Percentiles rank a stretch among this genome's conserved stretches.
Evolutionary conservation across 2,888 invertebrate species (phyloP).

Genomic region (Terebella lapidaria): DNA sequence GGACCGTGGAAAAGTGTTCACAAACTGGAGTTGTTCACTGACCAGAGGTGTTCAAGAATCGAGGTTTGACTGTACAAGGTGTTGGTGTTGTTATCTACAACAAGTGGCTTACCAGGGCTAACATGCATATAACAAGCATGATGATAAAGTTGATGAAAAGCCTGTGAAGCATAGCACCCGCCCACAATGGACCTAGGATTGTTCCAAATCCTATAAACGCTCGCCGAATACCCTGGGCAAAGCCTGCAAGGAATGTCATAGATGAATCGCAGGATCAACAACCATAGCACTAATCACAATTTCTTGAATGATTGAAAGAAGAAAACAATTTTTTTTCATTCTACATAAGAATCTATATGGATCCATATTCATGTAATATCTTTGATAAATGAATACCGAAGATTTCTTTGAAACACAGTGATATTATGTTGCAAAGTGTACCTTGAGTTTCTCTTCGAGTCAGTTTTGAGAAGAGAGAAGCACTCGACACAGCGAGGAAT

Average conservation of each 20-base stretch:
- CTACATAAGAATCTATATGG: background rate
- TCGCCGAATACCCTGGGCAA: conserved; percentile 43
- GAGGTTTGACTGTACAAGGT: no score
- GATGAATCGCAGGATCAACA: background rate
- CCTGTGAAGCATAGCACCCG: conserved; percentile 32
- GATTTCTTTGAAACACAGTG: background rate
- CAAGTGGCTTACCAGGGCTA: conserved; percentile 13
- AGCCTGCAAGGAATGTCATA: conserved; percentile 28
- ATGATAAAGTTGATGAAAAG: conserved; percentile 31
- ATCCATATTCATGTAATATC: background rate
- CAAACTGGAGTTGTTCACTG: no score
- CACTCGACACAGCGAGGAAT: conserved; percentile 35
- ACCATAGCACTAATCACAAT: background rate
- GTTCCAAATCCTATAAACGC: conserved; percentile 37
- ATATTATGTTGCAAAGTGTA: conserved; percentile 12
- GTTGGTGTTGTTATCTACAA: no score
- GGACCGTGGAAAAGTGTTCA: no score
- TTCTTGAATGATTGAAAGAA: background rate
- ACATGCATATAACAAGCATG: conserved; percentile 6
- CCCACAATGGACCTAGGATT: conserved; percentile 45
- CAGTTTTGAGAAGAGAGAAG: conserved; percentile 46
- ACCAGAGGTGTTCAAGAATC: no score
- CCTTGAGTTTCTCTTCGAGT: conserved; percentile 41
- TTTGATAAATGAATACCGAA: background rate
- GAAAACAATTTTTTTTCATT: background rate